Conservation (phyloP, 2,888 invertebrate genomes). For the Prostheceraeus crozeri region DNA sequence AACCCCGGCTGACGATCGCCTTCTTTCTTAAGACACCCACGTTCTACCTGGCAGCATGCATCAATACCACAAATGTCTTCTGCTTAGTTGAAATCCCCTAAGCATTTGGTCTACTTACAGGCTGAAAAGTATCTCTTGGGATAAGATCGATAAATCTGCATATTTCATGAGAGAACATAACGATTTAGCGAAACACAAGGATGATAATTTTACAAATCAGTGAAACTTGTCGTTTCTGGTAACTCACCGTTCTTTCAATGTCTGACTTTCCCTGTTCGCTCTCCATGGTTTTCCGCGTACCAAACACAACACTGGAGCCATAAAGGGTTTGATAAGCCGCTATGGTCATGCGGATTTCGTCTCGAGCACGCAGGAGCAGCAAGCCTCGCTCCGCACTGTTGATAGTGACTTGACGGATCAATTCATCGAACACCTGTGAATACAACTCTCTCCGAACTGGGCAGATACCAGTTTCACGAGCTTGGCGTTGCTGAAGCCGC, state of each 20-base stretch:
- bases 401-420: slow-evolving; percentile 69
- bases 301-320: slow-evolving; percentile 93
- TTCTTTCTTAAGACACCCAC: too few species aligned
- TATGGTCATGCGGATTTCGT: slow-evolving; percentile 91
- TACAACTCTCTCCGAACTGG: slow-evolving; percentile 84
- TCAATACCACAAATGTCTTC: too few species aligned
- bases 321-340: slow-evolving; percentile 91
- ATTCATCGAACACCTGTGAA: slow-evolving; percentile 82
- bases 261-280: slow-evolving; percentile 73
- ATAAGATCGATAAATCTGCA: background rate
- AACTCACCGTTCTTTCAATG: slow-evolving; percentile 54
- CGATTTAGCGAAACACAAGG: too few species aligned
- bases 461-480: slow-evolving; percentile 90
- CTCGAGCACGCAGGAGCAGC: slow-evolving; percentile 77
- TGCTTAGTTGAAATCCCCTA: too few species aligned
- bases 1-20: too few species aligned
- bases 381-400: slow-evolving; percentile 92
- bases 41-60: too few species aligned
- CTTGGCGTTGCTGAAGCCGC: slow-evolving; percentile 78
- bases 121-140: too few species aligned
- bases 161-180: background rate
- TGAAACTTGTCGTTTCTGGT: too few species aligned
- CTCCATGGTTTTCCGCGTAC: slow-evolving; percentile 91
- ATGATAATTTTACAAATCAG: background rate
- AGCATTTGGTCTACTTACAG: too few species aligned